Evolutionary conservation across 2,888 invertebrate genomes (phyloP).

Genomic region (Corythucha ciliata): DNA sequence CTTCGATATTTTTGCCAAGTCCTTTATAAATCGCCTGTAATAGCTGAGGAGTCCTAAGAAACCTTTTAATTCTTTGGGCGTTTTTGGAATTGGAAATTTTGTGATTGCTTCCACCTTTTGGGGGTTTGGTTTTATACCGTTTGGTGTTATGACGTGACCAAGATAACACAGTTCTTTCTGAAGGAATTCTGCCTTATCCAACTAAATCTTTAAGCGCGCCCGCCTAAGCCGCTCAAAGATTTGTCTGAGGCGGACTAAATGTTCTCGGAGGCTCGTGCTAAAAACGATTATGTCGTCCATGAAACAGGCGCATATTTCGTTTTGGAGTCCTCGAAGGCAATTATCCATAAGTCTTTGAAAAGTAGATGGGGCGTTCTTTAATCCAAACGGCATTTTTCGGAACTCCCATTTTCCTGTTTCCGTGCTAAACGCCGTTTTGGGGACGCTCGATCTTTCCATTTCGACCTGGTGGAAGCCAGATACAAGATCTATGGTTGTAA

Average conservation of each 20-base stretch:
- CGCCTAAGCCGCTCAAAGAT: background rate
- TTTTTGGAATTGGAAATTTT: background rate
- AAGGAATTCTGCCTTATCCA: background rate
- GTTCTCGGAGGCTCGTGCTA: conserved; percentile 1
- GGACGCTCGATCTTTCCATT: background rate
- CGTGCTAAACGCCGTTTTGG: background rate
- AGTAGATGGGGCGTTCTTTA: background rate
- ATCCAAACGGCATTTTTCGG: background rate
- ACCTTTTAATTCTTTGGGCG: background rate
- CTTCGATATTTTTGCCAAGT: conserved; percentile 33
- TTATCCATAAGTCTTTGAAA: background rate
- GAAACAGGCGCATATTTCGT: background rate
- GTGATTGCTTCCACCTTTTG: background rate
- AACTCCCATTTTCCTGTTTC: background rate
- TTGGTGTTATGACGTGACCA: conserved; percentile 26
- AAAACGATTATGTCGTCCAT: background rate
- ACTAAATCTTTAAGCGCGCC: background rate
- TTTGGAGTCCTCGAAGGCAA: background rate
- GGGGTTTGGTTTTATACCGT: background rate
- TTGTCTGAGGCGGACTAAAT: background rate
- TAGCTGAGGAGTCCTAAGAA: conserved; percentile 5
- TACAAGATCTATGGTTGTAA: background rate
- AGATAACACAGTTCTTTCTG: background rate
- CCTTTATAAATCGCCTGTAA: conserved; percentile 13
- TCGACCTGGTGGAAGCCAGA: background rate